Conservation (phyloP, 2,797 vertebrate genomes). For the Pelobates cultripes region DNA sequence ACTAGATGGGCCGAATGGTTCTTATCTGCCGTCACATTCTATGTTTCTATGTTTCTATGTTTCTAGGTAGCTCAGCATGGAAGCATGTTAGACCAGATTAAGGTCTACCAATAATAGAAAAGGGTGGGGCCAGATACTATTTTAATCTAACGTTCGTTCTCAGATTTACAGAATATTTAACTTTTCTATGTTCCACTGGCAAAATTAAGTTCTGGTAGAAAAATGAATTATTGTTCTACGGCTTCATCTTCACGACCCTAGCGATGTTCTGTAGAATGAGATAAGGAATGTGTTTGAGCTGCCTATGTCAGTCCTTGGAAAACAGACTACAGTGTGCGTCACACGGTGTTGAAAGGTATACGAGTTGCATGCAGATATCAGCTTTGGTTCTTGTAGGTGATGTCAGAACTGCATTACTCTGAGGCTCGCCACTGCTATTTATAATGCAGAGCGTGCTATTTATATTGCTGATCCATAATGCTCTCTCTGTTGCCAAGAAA, state of each 20-base stretch:
- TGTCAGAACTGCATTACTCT: conserved; percentile 28
- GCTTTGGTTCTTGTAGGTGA: conserved; percentile 13
- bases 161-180: too few species aligned
- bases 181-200: too few species aligned
- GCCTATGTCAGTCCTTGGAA: neutral
- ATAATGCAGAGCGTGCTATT: conserved; percentile 1
- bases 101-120: too few species aligned
- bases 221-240: too few species aligned
- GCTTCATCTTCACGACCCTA: neutral
- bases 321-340: neutral
- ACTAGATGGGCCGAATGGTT: too few species aligned
- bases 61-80: too few species aligned
- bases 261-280: neutral
- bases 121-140: too few species aligned
- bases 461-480: conserved; percentile 14
- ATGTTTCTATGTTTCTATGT: too few species aligned
- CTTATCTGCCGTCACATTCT: too few species aligned
- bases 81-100: too few species aligned
- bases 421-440: conserved; percentile 27
- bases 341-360: conserved; percentile 43
- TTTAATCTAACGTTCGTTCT: too few species aligned
- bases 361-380: conserved; percentile 19
- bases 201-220: too few species aligned
- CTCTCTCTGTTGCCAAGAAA: neutral
- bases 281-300: conserved; percentile 2